Evolutionary conservation across 2,888 invertebrate genomes (phyloP).

Genomic region (Brachypalpus laphriformis): DNA sequence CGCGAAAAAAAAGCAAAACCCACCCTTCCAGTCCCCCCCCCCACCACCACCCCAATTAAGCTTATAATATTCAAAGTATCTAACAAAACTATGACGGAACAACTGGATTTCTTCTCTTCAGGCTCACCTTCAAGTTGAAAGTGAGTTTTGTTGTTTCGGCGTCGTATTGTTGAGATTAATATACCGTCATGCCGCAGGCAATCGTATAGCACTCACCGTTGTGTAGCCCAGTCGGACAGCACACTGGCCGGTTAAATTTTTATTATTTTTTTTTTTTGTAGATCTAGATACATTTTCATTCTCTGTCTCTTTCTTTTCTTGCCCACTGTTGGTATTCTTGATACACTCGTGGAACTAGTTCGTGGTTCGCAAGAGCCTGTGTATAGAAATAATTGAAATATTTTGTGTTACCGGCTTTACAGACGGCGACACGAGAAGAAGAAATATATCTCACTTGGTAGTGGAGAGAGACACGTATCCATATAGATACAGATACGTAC

Average conservation of each 20-base stretch:
- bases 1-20: not conserved
- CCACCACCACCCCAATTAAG: slow-evolving; percentile 13
- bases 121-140: slow-evolving; percentile 53
- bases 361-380: not conserved
- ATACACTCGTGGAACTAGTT: slow-evolving; percentile 30
- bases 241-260: not conserved
- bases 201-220: slow-evolving; percentile 4
- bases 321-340: not conserved
- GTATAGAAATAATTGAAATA: slow-evolving; percentile 1
- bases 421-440: slow-evolving; percentile 6
- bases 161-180: slow-evolving; percentile 12
- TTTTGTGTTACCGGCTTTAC: slow-evolving; percentile 39
- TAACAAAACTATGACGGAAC: slow-evolving; percentile 25
- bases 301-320: not conserved
- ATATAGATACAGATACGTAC: slow-evolving; percentile 13
- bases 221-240: slow-evolving; percentile 10
- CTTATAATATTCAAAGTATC: slow-evolving; percentile 5
- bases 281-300: not conserved
- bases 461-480: slow-evolving; percentile 1
- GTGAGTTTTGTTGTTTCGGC: slow-evolving; percentile 26
- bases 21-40: no score
- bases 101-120: slow-evolving; percentile 22
- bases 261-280: not conserved
- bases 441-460: slow-evolving; percentile 22
- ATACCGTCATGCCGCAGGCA: slow-evolving; percentile 6